Evolutionary conservation across 2,797 vertebrate species (phyloP), one percentile per base, ranked within the genome.

Genomic region (Oreochromis grahami): DNA sequence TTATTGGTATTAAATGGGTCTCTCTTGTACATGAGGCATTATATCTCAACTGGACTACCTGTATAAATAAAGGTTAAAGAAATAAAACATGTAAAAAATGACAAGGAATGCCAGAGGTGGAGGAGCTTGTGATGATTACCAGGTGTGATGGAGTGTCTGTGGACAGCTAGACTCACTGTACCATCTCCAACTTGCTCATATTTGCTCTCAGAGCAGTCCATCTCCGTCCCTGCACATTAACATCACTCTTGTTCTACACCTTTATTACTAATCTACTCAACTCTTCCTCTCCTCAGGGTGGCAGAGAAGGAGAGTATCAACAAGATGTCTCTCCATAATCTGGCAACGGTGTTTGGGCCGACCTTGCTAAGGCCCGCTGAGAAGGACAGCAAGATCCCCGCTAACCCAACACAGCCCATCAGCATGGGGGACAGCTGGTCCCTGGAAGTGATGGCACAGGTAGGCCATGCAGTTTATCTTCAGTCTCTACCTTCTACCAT

Each of bases 341-440:
- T 99, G 83, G 98, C 99, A 70, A 99, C 98, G 0, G 99, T 99
- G 86, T 99, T 99, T 17, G 99, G 99, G 51, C 99, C 99, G 74
- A 99, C 99, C 1, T 91, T 99, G 88, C 97, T 99, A 58, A 96
- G 98, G 80, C 99, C 99, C 3, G 96, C 99, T 0, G 98, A 99
- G 96, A 99, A 99, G 94, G 98, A 99, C 95, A 99, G 98, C 92
- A 99, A 99, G 95, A 98, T 98, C 83, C 98, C 98, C 3, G 87
- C 97, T 6, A 99, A 98, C 94, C 98, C 98, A 34, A 98, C 97
- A 5, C 98, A 99, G 77, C 98, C 98, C 8, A 98, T 99, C 94
- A 97, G 97, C 85, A 99, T 99, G 98, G 97, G 98, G 4, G 98
- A 99, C 93, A 99, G 98, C 95, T 99, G 99, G 99, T 99, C 98